These are phyloP conservation scores for Rhagonycha lutea DNA, from an alignment of 2,888 invertebrate species.

Conservation along the genomic window DNA sequence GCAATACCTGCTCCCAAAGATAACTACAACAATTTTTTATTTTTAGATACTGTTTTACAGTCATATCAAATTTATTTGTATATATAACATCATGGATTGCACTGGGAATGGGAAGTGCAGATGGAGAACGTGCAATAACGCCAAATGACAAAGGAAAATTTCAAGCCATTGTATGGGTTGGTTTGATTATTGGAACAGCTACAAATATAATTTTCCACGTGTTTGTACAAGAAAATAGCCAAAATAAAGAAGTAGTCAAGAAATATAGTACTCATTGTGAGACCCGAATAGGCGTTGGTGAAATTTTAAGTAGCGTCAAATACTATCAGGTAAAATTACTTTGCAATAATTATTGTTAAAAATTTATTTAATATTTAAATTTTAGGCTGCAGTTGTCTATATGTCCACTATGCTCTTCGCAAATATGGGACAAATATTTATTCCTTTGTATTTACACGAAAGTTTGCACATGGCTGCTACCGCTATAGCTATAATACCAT, in stretches of 20 bases:
- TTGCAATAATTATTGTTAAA: not conserved
- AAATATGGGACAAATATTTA: conserved; percentile 83
- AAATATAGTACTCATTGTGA: conserved; percentile 40
- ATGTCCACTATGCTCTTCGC: conserved; percentile 85
- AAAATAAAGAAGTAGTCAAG: conserved; percentile 44
- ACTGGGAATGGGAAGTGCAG: conserved; percentile 60
- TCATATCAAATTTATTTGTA: conserved; percentile 82
- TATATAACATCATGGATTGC: conserved; percentile 79
- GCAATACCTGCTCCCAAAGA: no score
- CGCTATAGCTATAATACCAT: conserved; percentile 76
- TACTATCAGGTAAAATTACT: conserved; percentile 46
- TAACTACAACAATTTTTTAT: not conserved
- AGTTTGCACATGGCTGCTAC: conserved; percentile 75
- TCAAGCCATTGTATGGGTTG: conserved; percentile 70
- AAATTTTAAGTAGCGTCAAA: conserved; percentile 44
- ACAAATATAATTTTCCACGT: conserved; percentile 75
- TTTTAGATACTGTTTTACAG: conserved; percentile 84
- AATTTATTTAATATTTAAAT: conserved; percentile 32
- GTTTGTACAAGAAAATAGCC: conserved; percentile 64
- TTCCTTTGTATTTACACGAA: conserved; percentile 84
- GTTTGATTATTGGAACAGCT: conserved; percentile 66
- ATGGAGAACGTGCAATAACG: conserved; percentile 64
- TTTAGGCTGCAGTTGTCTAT: conserved; percentile 79
- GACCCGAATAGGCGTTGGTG: conserved; percentile 42
- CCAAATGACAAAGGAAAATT: conserved; percentile 70